Base-by-base conservation (phyloP, 2,113 vertebrate genomes). In the Cyanocitta stelleri region DNA sequence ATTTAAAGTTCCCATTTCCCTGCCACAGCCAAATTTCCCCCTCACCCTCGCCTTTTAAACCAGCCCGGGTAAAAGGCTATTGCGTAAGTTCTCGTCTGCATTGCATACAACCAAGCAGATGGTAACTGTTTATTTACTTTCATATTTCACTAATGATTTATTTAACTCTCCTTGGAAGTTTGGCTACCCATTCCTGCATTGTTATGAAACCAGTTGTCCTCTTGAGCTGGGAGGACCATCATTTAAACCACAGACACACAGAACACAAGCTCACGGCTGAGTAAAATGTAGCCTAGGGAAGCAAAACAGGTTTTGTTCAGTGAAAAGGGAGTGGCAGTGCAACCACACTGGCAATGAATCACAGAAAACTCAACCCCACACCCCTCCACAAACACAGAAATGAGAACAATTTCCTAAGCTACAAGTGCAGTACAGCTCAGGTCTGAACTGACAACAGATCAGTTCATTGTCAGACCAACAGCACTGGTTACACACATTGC, bases 311-410 rank as follows among this genome's bases (percentile, higher is more conserved):
- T 95, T 88, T 86, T 83, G 52, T 67, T 83, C 83, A 16, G 64
- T 44, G 52, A 68, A 84, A 93, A 87, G 89, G 93, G 95, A 97
- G 95, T n/a, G 87, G 85, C 72, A 44, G 29, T 71, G 84, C 39
- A 90, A 83, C 81, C 67, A 44, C 39, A 33, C 1, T 21, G 35
- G 35, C 27, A 67, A 94, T 78, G 75, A 94, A 72, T 61, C 71
- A 81, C 24, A 82, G 41, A 49, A 69, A 80, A 59, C 21, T 26
- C 44, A 83, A 33, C 21, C 46, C 52, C 59, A 37, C 29, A 20
- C 9, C 15, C n/a, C 33, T n/a, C 21, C 58, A 83, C 48, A 68
- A 52, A n/a, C 55, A 64, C 18, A 77, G 32, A 63, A 69, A 30
- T 54, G 11, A 63, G 17, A 62, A 43, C 20, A 1, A 83, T 35